These are phyloP conservation scores for Holacanthus passer DNA, from an alignment of 2,113 vertebrate genomes.

Conservation along the genomic window DNA sequence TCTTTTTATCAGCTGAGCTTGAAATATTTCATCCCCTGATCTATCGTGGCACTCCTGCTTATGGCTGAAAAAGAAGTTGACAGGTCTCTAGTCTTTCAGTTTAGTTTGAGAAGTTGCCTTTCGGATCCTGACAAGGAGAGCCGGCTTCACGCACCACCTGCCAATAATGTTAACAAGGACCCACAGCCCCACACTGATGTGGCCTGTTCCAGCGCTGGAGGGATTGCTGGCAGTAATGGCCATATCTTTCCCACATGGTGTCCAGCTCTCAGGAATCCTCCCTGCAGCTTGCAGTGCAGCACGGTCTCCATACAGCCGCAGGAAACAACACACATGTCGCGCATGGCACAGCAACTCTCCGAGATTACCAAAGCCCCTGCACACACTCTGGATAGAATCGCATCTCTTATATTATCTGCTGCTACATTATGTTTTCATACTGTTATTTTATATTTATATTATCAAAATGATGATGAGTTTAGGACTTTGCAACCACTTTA, in stretches of 20 bases:
- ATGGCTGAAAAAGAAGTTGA: slow-evolving; percentile 50
- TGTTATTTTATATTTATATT: background rate
- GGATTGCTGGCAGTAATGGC: slow-evolving; percentile 66
- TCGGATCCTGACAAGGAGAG: slow-evolving; percentile 71
- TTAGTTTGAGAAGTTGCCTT: slow-evolving; percentile 68
- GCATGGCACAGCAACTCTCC: slow-evolving; percentile 7
- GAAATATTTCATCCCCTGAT: background rate
- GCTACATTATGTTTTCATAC: background rate
- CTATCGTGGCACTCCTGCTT: slow-evolving; percentile 11
- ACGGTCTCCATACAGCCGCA: slow-evolving; percentile 29
- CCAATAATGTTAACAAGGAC: slow-evolving; percentile 81
- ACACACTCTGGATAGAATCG: background rate
- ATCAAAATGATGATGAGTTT: background rate
- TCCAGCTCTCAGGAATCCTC: slow-evolving; percentile 67
- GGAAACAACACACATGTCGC: slow-evolving; percentile 36
- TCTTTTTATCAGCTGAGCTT: background rate
- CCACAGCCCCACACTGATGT: slow-evolving; percentile 55
- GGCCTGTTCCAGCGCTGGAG: slow-evolving; percentile 65
- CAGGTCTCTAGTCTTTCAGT: slow-evolving; percentile 58
- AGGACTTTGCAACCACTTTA: background rate
- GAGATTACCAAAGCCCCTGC: slow-evolving; percentile 15
- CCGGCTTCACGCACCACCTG: slow-evolving; percentile 78
- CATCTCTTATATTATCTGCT: background rate
- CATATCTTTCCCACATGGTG: slow-evolving; percentile 75
- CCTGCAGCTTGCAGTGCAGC: slow-evolving; percentile 51